phyloP scores from a whole-genome alignment of 2,888 invertebrate genomes.

The Scaptomyza flava region DNA sequence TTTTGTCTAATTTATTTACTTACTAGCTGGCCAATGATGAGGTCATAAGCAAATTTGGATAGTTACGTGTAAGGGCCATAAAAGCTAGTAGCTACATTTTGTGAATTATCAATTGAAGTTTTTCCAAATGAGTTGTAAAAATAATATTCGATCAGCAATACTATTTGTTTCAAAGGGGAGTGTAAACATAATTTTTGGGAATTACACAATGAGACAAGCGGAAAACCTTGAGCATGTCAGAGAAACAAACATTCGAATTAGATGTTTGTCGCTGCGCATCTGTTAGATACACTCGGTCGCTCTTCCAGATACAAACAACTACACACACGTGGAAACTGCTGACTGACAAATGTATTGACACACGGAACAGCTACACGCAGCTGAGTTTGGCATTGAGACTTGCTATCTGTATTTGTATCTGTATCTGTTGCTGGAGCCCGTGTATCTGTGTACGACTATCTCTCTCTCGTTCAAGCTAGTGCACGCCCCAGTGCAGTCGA shows the following conservation, averaged over 20 bases:
- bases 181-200: constrained; percentile 3
- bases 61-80: constrained; percentile 24
- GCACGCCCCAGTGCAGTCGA: constrained; percentile 47
- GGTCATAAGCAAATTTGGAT: constrained; percentile 37
- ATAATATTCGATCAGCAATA: constrained; percentile 2
- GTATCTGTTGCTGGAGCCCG: constrained; percentile 22
- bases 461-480: constrained; percentile 28
- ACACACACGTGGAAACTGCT: constrained; percentile 25
- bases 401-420: constrained; percentile 28
- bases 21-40: constrained; percentile 33
- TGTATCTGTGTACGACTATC: constrained; percentile 5
- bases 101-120: neutral
- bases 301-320: constrained; percentile 46
- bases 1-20: neutral
- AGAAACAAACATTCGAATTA: constrained; percentile 13
- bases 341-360: constrained; percentile 73
- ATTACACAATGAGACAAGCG: constrained; percentile 9
- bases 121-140: neutral
- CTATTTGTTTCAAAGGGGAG: neutral
- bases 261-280: constrained; percentile 46
- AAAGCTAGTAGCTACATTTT: neutral
- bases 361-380: constrained; percentile 77
- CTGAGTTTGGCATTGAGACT: constrained; percentile 75
- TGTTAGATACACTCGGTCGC: constrained; percentile 55
- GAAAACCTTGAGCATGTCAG: constrained; percentile 21